A percentile compares a stretch with the other conserved stretches of the same genome.
These are phyloP conservation scores for Micrasema minimum DNA, from an alignment of 1,140 invertebrate species.

Conservation along the genomic window DNA sequence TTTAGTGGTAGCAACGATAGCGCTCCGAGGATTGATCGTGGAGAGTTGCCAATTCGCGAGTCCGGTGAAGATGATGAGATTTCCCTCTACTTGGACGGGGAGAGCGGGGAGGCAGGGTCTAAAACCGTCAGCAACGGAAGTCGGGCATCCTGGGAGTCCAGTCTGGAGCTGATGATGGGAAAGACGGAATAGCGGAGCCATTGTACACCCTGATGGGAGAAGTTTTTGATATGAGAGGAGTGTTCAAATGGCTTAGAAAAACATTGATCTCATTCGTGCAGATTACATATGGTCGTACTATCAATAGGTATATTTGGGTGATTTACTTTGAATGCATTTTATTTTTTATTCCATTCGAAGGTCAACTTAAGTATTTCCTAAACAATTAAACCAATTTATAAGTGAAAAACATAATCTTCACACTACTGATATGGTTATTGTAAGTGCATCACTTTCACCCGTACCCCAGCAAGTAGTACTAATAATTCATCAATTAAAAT, in stretches of 20 bases:
- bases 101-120: slow-evolving; percentile 61
- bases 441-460: not conserved
- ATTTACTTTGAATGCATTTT: not conserved
- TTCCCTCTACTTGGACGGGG: slow-evolving; percentile 75
- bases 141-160: slow-evolving; percentile 52
- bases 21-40: slow-evolving; percentile 44
- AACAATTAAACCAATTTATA: not conserved
- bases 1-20: slow-evolving; percentile 52
- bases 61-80: slow-evolving; percentile 78
- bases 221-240: slow-evolving; percentile 88
- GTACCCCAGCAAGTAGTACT: too few species aligned
- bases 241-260: slow-evolving; percentile 87
- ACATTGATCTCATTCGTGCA: slow-evolving; percentile 93
- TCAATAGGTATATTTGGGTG: slow-evolving; percentile 82
- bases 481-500: too few species aligned
- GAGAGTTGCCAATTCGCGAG: slow-evolving; percentile 58
- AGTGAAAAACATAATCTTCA: not conserved
- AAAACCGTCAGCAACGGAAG: slow-evolving; percentile 58
- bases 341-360: not conserved
- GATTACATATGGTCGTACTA: slow-evolving; percentile 89
- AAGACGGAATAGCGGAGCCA: slow-evolving; percentile 89
- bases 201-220: slow-evolving; percentile 87
- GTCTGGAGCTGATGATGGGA: slow-evolving; percentile 68
- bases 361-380: not conserved
- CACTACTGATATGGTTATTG: not conserved